Base-by-base conservation (phyloP, 2,888 invertebrate species). In the Drosophila robusta region DNA sequence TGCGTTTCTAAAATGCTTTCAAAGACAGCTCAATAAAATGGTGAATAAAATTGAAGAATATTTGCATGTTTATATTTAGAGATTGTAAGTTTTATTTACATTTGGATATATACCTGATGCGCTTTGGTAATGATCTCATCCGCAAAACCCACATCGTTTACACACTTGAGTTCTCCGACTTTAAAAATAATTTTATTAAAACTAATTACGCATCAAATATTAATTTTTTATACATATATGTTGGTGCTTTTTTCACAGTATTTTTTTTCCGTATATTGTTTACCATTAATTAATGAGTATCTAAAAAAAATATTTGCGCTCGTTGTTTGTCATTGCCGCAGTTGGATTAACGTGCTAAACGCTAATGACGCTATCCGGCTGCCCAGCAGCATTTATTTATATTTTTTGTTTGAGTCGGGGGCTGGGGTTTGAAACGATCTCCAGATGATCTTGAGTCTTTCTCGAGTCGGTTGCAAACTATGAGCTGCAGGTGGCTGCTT, bases 401-500 rank as follows among this genome's bases (percentile, higher is more conserved):
- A 8, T 42, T 5, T 29, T 50, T 39, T 22, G 32, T n/a, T 62
- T 18, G 22, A 45, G 36, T 64, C 14, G 32, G 46, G 51, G 26
- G 26, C 41, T 18, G 49, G 32, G 32, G 16, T 8, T 22, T 44
- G 12, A 29, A 45, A 49, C 41, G 14, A 50, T 39, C 66, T 51
- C 26, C 49, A 47, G 60, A 71, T 44, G 49, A 70, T 64, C 70
- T 70, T 54, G 70, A 55, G 45, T 52, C 39, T 51, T 44, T 52
- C 51, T 47, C 52, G 29, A 26, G 39, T 54, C 29, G 52, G 41
- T 46, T 55, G 67, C 67, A 74, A 74, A 61, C 52, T 56, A 57
- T 60, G 63, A 46, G 58, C 44, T 78, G 82, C 83, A 80, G 86
- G 76, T 80, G 79, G 47, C 57, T 49, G 55, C 22, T 49, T 47